Base-by-base conservation (phyloP, 2,888 invertebrate genomes). In the Nasonovia ribisnigri region DNA sequence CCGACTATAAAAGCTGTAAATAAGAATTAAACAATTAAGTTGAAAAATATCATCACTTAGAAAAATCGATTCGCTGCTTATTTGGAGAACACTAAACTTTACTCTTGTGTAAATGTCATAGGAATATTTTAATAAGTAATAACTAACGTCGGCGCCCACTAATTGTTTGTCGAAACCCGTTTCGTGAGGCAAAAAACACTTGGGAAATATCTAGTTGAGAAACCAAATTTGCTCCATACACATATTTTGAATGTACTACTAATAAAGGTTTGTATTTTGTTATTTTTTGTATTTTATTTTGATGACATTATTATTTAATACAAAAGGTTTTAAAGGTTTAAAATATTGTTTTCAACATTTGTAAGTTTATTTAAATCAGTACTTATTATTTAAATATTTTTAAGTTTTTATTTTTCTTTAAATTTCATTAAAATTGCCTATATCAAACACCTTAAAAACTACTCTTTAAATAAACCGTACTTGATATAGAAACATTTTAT, bases 1-100 rank as follows among this genome's bases (percentile, higher is more conserved):
- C 98, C 98, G 94, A 98, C 96, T 1, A 97, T 92, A 93, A 94
- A 48, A 60, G 92, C 94, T 94, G 90, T 3, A 86, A 86, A 86
- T n/a, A 16, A 77, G 36, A 77, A 77, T 24, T 77, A 77, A 77
- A 36, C 36, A 36, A 77, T 77, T 36, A 36, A 77, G 8, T 77
- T 36, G 8, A 77, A 77, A 77, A 77, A 36, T 42, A 36, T 36
- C 36, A 36, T 36, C n/a, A 36, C n/a, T 67, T 36, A 67, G 67
- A 36, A 67, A 67, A 67, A 67, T 36, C 6, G 6, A 67, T 67
- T 67, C 16, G 3, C n/a, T n/a, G 5, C 16, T 16, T 4, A 16
- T n/a, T 67, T 16, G 67, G 16, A 16, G 16, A 5, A 54, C 20
- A 54, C 54, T 16, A 67, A 67, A 16, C n/a, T 46, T 67, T n/a